Percentiles rank a stretch among this genome's conserved stretches.
Evolutionary conservation across 2,888 invertebrate species (phyloP).

Genomic region (Actias luna): DNA sequence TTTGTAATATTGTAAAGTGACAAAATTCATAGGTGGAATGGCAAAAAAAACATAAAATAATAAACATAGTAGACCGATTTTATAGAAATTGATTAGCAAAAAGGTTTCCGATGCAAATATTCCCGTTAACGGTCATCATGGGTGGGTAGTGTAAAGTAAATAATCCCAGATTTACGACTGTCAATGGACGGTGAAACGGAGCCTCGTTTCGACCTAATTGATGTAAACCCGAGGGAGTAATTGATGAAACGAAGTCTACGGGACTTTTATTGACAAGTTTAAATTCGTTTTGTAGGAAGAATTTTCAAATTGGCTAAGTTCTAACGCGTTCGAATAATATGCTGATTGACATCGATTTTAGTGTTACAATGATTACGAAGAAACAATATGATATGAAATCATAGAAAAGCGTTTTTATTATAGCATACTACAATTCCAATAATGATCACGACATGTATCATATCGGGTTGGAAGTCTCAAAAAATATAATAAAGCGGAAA

Average conservation of each 20-base stretch:
- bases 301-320: neutral
- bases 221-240: conserved; percentile 24
- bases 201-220: conserved; percentile 29
- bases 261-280: neutral
- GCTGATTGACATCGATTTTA: neutral
- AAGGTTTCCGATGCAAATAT: conserved; percentile 10
- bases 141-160: conserved; percentile 26
- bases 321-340: neutral
- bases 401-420: no score
- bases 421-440: no score
- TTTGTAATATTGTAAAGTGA: no score
- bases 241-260: conserved; percentile 26
- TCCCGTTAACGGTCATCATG: conserved; percentile 28
- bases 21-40: no score
- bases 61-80: neutral
- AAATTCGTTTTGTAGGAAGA: neutral
- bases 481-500: no score
- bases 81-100: conserved; percentile 11
- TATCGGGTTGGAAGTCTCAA: no score
- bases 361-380: neutral
- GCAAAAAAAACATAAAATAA: no score
- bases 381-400: neutral
- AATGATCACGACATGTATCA: no score
- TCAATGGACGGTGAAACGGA: conserved; percentile 25
- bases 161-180: conserved; percentile 30